These are phyloP conservation scores for Helogale parvula DNA, from an alignment of 2,113 vertebrate species.

Conservation along the genomic window DNA sequence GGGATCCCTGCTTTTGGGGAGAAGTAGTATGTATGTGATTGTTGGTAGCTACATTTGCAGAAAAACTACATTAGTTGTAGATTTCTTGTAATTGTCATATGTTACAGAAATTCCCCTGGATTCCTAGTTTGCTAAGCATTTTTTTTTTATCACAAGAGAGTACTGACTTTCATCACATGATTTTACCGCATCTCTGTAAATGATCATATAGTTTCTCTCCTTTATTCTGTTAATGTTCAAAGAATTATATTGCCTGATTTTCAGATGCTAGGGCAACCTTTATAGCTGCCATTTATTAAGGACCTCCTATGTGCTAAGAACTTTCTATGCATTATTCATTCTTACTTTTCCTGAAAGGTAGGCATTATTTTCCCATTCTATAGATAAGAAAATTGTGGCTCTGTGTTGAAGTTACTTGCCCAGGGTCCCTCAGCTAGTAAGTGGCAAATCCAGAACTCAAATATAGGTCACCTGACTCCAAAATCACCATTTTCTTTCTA, in stretches of 20 bases:
- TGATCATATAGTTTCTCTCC: not conserved
- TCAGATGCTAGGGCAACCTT: not conserved
- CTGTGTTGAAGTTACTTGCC: not conserved
- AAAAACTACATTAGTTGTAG: not conserved
- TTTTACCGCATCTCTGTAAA: not conserved
- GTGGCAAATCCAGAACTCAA: not conserved
- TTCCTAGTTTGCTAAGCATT: not conserved
- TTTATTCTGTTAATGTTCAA: not conserved
- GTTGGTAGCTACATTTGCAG: not conserved
- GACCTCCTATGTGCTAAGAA: not conserved
- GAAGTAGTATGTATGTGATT: not conserved
- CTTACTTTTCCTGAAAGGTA: slow-evolving; percentile 13
- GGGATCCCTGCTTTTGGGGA: not conserved
- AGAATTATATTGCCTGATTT: not conserved
- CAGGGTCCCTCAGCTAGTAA: not conserved
- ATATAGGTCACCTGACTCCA: not conserved
- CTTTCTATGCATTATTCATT: not conserved
- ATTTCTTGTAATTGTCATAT: not conserved
- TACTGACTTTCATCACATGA: not conserved
- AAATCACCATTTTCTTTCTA: not conserved
- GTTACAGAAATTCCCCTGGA: not conserved
- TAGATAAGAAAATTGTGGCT: not conserved
- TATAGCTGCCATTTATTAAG: not conserved
- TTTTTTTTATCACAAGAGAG: not conserved
- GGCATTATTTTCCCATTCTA: not conserved